phyloP scores from a whole-genome alignment of 2,888 invertebrate species.

The Dolichomitus sp. region DNA sequence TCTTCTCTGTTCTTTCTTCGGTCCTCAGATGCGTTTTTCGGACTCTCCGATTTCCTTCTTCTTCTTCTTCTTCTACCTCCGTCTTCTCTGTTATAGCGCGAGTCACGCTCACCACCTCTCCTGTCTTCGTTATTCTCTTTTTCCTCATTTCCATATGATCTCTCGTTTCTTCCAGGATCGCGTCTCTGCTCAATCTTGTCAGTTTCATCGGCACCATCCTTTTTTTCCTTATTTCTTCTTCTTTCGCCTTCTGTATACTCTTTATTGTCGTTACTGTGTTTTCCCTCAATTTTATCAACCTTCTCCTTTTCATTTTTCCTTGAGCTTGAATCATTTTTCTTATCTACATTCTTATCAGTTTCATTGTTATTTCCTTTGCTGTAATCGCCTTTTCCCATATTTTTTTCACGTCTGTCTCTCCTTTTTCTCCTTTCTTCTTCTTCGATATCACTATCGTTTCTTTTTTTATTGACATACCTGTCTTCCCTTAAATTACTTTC shows the following conservation, averaged over 20 bases:
- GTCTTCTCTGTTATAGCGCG: slow-evolving; percentile 5
- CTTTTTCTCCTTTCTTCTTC: not conserved
- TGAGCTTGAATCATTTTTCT: not conserved
- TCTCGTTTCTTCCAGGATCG: not conserved
- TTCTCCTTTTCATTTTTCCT: not conserved
- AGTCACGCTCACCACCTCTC: slow-evolving; percentile 1
- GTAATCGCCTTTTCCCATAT: not conserved
- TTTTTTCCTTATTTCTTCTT: not conserved
- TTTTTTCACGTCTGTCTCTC: slow-evolving; percentile 25
- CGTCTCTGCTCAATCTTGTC: not conserved
- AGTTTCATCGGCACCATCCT: not conserved
- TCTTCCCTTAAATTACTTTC: not conserved
- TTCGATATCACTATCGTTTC: not conserved
- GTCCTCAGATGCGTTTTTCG: not conserved
- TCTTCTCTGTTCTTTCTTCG: slow-evolving; percentile 25
- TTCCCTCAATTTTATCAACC: not conserved
- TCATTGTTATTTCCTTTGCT: not conserved
- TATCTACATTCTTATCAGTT: not conserved
- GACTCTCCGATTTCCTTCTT: not conserved
- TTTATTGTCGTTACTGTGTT: no score
- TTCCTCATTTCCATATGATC: not conserved
- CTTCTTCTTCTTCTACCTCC: not conserved
- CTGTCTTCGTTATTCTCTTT: not conserved
- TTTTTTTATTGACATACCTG: not conserved
- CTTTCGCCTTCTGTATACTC: not conserved